Percentiles rank a stretch among this genome's conserved stretches.
phyloP scores from a whole-genome alignment of 2,888 invertebrate genomes.

The Netelia melanura region DNA sequence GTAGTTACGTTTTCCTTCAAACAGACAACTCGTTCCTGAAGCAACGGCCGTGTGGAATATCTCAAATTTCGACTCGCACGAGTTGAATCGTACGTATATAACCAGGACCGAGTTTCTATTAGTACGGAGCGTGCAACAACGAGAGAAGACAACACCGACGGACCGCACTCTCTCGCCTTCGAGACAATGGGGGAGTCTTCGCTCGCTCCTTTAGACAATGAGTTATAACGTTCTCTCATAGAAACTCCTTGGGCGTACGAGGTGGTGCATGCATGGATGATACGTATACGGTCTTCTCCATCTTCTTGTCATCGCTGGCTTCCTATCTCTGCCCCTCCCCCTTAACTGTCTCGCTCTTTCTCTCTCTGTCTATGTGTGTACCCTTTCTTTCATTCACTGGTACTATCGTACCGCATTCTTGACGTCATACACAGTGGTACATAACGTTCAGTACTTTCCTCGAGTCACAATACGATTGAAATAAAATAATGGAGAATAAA shows the following conservation, averaged over 20 bases:
- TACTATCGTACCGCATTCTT: slow-evolving; percentile 8
- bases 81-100: slow-evolving; percentile 22
- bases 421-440: slow-evolving; percentile 6
- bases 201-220: slow-evolving; percentile 52
- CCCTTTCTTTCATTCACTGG: slow-evolving; percentile 3
- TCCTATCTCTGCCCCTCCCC: slow-evolving; percentile 14
- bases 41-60: slow-evolving; percentile 31
- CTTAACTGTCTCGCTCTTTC: neutral
- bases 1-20: slow-evolving; percentile 12
- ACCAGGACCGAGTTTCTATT: slow-evolving; percentile 48
- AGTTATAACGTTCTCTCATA: slow-evolving; percentile 50
- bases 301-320: slow-evolving; percentile 16
- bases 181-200: slow-evolving; percentile 49
- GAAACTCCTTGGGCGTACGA: slow-evolving; percentile 49
- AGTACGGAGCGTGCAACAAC: slow-evolving; percentile 45
- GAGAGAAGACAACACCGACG: slow-evolving; percentile 40
- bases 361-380: neutral
- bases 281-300: slow-evolving; percentile 13
- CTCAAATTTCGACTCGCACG: slow-evolving; percentile 20
- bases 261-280: slow-evolving; percentile 44
- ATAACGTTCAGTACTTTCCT: slow-evolving; percentile 4
- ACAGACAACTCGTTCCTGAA: slow-evolving; percentile 19
- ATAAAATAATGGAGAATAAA: neutral
- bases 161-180: slow-evolving; percentile 29
- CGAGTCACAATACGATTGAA: slow-evolving; percentile 10